phyloP scores from a whole-genome alignment of 2,113 vertebrate species.

The Suncus etruscus region DNA sequence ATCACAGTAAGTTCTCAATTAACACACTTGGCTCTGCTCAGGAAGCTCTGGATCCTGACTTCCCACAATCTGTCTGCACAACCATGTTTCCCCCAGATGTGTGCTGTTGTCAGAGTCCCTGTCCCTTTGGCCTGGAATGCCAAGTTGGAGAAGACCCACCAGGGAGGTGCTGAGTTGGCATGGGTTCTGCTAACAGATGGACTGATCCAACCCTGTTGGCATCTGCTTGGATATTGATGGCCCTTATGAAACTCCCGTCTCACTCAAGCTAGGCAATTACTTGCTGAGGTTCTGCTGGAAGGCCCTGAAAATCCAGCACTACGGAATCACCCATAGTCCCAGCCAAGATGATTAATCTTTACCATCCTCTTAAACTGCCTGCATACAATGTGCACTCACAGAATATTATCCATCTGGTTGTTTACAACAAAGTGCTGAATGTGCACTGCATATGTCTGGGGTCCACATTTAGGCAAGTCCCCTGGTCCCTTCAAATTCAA shows the following conservation, averaged over 20 bases:
- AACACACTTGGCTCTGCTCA: not conserved
- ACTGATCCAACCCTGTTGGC: not conserved
- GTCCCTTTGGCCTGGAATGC: not conserved
- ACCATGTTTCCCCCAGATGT: not conserved
- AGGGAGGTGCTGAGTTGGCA: not conserved
- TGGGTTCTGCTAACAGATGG: slow-evolving; percentile 22
- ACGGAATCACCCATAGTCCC: slow-evolving; percentile 55
- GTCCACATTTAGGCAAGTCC: slow-evolving; percentile 31
- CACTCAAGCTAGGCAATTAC: slow-evolving; percentile 30
- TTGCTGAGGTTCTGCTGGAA: slow-evolving; percentile 56
- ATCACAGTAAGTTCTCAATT: not conserved
- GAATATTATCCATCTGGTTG: slow-evolving; percentile 69
- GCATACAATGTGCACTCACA: slow-evolving; percentile 33
- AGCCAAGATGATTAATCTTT: slow-evolving; percentile 62
- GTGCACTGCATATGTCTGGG: slow-evolving; percentile 8
- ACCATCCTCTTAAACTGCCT: slow-evolving; percentile 54
- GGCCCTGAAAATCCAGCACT: slow-evolving; percentile 57
- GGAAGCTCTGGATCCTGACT: not conserved
- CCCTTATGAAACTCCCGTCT: slow-evolving; percentile 51
- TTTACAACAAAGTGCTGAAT: slow-evolving; percentile 60
- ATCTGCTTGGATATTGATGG: slow-evolving; percentile 21
- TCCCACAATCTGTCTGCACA: not conserved
- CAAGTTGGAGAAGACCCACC: not conserved
- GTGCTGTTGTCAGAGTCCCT: not conserved
- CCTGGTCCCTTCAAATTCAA: not conserved